These are phyloP conservation scores for Hypomecis atomaria DNA, from an alignment of 2,888 invertebrate genomes.

Conservation along the genomic window DNA sequence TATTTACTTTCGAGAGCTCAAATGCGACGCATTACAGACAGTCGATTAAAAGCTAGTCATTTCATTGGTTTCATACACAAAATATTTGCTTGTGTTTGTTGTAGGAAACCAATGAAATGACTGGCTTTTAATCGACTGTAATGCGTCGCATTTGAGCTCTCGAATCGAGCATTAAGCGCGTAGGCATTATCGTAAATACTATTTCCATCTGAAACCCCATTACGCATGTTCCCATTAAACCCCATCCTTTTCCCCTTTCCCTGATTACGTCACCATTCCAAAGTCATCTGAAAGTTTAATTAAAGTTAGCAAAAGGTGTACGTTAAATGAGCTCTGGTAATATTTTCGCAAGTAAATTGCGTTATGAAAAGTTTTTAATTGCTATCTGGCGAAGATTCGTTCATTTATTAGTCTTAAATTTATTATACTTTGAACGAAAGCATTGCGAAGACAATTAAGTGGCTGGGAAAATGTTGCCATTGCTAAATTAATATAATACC, in stretches of 20 bases:
- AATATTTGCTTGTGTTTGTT: no score
- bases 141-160: no score
- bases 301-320: slow-evolving; percentile 48
- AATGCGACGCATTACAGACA: no score
- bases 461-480: not conserved
- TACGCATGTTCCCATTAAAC: not conserved
- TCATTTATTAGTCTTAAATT: slow-evolving; percentile 29
- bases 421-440: slow-evolving; percentile 14
- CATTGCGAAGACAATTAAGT: slow-evolving; percentile 11
- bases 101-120: no score
- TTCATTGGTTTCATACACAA: no score
- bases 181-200: no score
- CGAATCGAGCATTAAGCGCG: no score
- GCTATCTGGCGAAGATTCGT: slow-evolving; percentile 26
- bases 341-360: slow-evolving; percentile 32
- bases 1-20: no score
- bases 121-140: no score
- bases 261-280: slow-evolving; percentile 15
- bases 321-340: slow-evolving; percentile 31
- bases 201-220: not conserved
- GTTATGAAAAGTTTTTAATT: slow-evolving; percentile 41
- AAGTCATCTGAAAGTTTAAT: slow-evolving; percentile 48
- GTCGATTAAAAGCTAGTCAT: no score
- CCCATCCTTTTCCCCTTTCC: not conserved
- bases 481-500: not conserved